Evolutionary conservation across 2,113 vertebrate species (phyloP), one percentile per base, ranked within the genome.

Genomic region (Percina caprodes): DNA sequence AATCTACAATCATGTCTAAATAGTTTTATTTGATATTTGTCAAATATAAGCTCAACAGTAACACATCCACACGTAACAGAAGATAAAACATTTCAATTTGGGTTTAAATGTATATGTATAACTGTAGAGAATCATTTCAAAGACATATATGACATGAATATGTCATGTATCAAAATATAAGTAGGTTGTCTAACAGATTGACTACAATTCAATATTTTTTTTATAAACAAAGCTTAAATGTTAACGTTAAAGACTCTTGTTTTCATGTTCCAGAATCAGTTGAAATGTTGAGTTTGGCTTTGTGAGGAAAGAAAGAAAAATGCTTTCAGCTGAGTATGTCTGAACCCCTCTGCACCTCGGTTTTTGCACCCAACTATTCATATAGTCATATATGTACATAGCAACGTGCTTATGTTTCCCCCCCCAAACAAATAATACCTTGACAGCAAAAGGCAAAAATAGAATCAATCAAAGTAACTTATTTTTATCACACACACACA

Each of bases 391-490:
- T 48, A 60, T 42, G 8, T 15, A 74, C 46, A 67, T 19, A 70
- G n/a, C 16, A 48, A 58, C 21, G 45, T 48, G 46, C 60, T 67
- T 23, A 19, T 61, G 18, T 14, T 11, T 45, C 48, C 59, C 15
- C 26, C 6, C 24, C 23, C 33, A 42, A 26, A 78, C 9, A 71
- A 26, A 61, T 73, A 60, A 76, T 12, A 51, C 15, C 2, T 14
- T 48, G 26, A 83, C 55, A 68, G 45, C 2, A 60, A 79, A 71
- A 56, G 33, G 15, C 13, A 80, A 80, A 69, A 61, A 72, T 21
- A 19, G 26, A 74, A 62, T 63, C n/a, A 63, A 39, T 85, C n/a
- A 79, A 51, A 71, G 48, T 30, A 49, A 66, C 63, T 16, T 0
- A 56, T 79, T 82, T 42, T 58, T 68, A 63, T 73, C 48, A 21